Percentiles rank a stretch among this genome's conserved stretches.
phyloP scores from a whole-genome alignment of 2,113 vertebrate species.

The Egretta garzetta region DNA sequence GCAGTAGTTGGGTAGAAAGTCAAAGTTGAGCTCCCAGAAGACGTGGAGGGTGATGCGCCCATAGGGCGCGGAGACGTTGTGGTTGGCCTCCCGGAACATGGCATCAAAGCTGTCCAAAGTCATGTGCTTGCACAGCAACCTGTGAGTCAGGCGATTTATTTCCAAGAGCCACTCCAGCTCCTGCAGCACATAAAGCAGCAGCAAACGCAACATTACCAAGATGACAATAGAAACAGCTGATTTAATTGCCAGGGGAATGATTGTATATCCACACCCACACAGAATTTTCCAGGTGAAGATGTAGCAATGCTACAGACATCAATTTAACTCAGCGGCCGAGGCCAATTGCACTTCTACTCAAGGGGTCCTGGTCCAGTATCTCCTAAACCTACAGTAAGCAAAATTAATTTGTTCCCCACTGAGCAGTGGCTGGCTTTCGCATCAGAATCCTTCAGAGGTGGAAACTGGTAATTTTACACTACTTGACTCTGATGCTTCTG shows the following conservation, averaged over 20 bases:
- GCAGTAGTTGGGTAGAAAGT: conserved; percentile 99
- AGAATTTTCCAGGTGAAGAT: neutral
- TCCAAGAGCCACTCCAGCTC: conserved; percentile 98
- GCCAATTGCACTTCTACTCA: neutral
- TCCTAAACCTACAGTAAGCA: neutral
- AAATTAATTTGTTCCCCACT: conserved; percentile 8
- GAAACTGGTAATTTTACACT: conserved; percentile 24
- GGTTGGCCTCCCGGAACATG: conserved; percentile 99
- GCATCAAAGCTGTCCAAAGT: conserved; percentile 98
- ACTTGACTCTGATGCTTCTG: conserved; percentile 27
- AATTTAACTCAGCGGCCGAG: neutral
- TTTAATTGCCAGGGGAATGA: neutral
- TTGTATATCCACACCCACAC: neutral
- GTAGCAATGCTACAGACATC: neutral
- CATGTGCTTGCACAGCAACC: conserved; percentile 95
- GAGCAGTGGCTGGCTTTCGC: neutral
- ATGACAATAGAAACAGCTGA: neutral
- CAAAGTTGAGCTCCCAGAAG: conserved; percentile 99
- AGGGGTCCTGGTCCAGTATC: neutral
- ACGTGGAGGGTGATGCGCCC: conserved; percentile 98
- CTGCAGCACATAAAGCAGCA: conserved; percentile 69
- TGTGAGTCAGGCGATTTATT: conserved; percentile 95
- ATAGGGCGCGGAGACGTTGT: conserved; percentile 98
- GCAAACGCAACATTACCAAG: neutral
- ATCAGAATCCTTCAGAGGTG: conserved; percentile 2